Evolutionary conservation across 2,888 invertebrate species (phyloP), one percentile per base, ranked within the genome.

Genomic region (Tryphoninae sp.): DNA sequence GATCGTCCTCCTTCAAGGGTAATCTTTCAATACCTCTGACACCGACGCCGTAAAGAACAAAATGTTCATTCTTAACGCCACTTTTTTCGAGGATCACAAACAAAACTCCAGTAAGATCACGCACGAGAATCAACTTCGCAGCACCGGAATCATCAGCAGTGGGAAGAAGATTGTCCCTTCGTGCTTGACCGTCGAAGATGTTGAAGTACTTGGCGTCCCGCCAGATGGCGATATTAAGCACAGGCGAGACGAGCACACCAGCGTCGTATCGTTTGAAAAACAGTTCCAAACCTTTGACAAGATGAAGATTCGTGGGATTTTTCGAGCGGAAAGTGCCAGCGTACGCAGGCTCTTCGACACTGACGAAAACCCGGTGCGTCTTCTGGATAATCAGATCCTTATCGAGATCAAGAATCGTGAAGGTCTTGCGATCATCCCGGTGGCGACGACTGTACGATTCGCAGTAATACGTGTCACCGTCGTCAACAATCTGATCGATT

Each of bases 401-500:
- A 16, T 86, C 87, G 13, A 91, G 82, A 68, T 92, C 88, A 2
- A 85, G 84, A 2, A 91, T 81, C 0, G 86, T 87, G 4, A 91
- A 65, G 1, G 78, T 78, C 6, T 87, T 83, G 0, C 90, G 88
- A 80, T 91, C 89, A 2, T 86, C 83, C 2, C 84, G 88, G 40
- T 81, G 78, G 4, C 88, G 86, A 7, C 82, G 72, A 23, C 88
- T 81, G 80, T 89, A 91, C 0, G 92, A 92, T 3, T 89, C 85
- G 26, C 86, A 87, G 68, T 88, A 92, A 69, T 90, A 91, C 1
- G 83, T 87, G 58, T 92, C 89, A 3, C 91, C 92, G 75, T 92
- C 92, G 42, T 89, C 89, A 51, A 92, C 74, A 1, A 92, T 87
- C 76, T 89, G 90, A 84, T 92, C 91, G 53, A 92, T 90, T 6